Percentiles rank a stretch among this genome's conserved stretches.
Conservation (phyloP, 2,888 invertebrate genomes). For the Ceramica pisi region DNA sequence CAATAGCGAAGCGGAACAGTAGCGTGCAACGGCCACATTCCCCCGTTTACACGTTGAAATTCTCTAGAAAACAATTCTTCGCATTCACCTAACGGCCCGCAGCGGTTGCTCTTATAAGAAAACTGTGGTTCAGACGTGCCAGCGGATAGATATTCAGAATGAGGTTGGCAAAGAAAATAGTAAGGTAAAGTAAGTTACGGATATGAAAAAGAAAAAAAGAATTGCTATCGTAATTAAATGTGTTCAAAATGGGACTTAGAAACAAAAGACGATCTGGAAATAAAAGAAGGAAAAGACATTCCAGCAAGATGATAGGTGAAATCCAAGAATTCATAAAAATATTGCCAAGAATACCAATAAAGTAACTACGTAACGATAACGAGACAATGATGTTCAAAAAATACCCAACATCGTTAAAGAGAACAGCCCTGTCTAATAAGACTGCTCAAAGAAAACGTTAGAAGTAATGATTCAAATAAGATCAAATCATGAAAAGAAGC, state of each 20-base stretch:
- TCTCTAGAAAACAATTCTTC: slow-evolving; percentile 64
- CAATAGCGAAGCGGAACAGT: slow-evolving; percentile 51
- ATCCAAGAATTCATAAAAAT: neutral
- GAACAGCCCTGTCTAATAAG: neutral
- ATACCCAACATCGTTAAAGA: no score
- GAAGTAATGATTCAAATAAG: neutral
- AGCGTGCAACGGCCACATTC: slow-evolving; percentile 62
- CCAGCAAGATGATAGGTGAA: neutral
- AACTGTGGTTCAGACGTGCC: slow-evolving; percentile 53
- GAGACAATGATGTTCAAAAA: neutral
- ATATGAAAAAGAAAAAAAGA: neutral
- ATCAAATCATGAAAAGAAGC: neutral
- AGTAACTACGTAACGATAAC: neutral
- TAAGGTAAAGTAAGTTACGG: neutral
- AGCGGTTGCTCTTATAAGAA: slow-evolving; percentile 59
- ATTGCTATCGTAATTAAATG: neutral
- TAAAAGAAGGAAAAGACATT: neutral
- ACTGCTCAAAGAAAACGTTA: neutral
- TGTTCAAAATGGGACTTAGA: neutral
- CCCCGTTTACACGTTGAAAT: slow-evolving; percentile 62
- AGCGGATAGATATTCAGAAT: slow-evolving; percentile 36
- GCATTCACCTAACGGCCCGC: slow-evolving; percentile 48
- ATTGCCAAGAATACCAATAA: neutral
- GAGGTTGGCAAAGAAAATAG: neutral
- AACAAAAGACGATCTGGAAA: neutral